Evolutionary conservation across 2,888 invertebrate species (phyloP).

Genomic region (Drosophila meridiana): DNA sequence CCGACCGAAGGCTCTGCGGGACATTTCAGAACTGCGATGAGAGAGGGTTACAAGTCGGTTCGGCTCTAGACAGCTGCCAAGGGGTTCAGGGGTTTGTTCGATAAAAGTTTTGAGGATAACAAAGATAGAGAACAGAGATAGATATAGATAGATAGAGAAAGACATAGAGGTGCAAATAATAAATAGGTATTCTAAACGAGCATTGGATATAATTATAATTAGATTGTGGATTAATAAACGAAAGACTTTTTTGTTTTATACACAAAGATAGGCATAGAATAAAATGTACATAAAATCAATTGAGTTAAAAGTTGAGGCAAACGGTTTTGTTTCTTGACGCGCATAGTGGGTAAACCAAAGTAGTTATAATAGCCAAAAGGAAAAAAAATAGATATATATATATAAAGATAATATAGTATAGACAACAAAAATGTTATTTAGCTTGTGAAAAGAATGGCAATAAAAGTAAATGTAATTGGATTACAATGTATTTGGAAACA

Average conservation of each 20-base stretch:
- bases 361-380: conserved; percentile 26
- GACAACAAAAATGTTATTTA: conserved; percentile 35
- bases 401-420: conserved; percentile 8
- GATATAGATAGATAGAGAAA: conserved; percentile 7
- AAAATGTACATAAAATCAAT: conserved; percentile 40
- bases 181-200: conserved; percentile 60
- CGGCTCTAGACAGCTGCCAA: conserved; percentile 44
- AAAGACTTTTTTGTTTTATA: conserved; percentile 33
- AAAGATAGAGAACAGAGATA: conserved; percentile 21
- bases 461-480: conserved; percentile 26
- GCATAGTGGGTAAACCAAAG: conserved; percentile 24
- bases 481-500: conserved; percentile 6
- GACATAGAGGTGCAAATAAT: conserved; percentile 57
- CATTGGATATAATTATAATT: conserved; percentile 38
- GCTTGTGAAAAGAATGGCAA: conserved; percentile 40
- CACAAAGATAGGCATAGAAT: conserved; percentile 42
- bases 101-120: conserved; percentile 30
- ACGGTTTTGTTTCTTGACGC: conserved; percentile 31
- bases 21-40: conserved; percentile 33
- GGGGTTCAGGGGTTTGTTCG: conserved; percentile 37
- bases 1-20: conserved; percentile 21
- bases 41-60: conserved; percentile 46
- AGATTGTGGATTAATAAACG: conserved; percentile 39
- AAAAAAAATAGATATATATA: conserved; percentile 2
- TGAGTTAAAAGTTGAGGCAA: conserved; percentile 36